Percentiles rank a stretch among this genome's conserved stretches.
phyloP scores from a whole-genome alignment of 2,888 invertebrate species.

The Lasioglossum lativentre region DNA sequence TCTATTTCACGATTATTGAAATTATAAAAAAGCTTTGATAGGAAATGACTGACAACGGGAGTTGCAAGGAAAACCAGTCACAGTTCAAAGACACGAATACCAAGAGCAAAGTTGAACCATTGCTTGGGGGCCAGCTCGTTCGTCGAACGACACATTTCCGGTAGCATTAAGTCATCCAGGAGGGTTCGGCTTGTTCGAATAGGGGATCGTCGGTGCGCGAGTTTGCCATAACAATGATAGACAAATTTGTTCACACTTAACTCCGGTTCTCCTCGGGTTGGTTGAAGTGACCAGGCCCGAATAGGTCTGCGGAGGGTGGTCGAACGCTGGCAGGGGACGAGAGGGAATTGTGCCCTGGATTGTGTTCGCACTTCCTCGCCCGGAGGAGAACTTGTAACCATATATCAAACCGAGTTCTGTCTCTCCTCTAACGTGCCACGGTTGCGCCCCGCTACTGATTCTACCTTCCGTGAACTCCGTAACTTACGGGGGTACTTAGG shows the following conservation, averaged over 20 bases:
- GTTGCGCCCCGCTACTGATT: conserved; percentile 67
- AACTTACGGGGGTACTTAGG: conserved; percentile 74
- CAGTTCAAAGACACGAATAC: background rate
- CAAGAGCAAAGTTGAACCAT: background rate
- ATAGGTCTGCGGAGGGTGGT: conserved; percentile 9
- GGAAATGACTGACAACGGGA: background rate
- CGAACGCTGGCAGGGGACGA: conserved; percentile 28
- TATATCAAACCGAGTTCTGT: conserved; percentile 79
- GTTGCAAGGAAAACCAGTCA: background rate
- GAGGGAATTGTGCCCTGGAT: conserved; percentile 74
- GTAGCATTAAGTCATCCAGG: background rate
- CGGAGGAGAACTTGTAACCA: conserved; percentile 73
- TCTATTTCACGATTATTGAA: background rate
- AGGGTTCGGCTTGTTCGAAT: background rate
- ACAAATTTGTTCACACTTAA: background rate
- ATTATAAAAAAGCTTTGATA: too few relatives aligned
- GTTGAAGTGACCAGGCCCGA: conserved; percentile 55
- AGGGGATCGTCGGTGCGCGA: background rate
- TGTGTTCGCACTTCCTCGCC: conserved; percentile 75
- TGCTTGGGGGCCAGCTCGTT: background rate
- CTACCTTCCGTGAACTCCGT: conserved; percentile 70
- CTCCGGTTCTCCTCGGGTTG: conserved; percentile 52
- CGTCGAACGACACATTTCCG: background rate
- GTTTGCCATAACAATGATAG: conserved; percentile 9
- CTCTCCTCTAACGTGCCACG: conserved; percentile 71